Evolutionary conservation across 2,888 invertebrate species (phyloP).

Genomic region (Ophonus ardosiacus): DNA sequence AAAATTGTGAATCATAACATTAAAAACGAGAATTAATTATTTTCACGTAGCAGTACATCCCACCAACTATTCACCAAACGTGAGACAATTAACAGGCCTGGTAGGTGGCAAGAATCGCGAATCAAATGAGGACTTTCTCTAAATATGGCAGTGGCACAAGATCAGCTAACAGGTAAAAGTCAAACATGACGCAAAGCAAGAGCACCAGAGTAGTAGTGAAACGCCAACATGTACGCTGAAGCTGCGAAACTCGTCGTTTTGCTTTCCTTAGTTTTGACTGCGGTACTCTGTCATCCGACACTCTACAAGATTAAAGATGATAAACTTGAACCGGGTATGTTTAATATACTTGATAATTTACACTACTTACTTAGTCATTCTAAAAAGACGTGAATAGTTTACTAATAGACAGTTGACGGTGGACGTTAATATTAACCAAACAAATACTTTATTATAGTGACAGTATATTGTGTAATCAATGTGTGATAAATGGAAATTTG

Average conservation of each 20-base stretch:
- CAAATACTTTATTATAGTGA: too few relatives aligned
- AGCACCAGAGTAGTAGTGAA: slow-evolving; percentile 32
- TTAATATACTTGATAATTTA: slow-evolving; percentile 19
- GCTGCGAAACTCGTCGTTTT: slow-evolving; percentile 42
- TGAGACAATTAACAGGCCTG: neutral
- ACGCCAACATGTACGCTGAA: slow-evolving; percentile 45
- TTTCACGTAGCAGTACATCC: neutral
- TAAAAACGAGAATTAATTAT: too few relatives aligned
- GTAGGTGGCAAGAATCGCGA: slow-evolving; percentile 57
- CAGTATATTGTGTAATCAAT: too few relatives aligned
- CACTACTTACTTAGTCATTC: slow-evolving; percentile 12
- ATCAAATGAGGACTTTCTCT: slow-evolving; percentile 57
- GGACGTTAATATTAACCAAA: too few relatives aligned
- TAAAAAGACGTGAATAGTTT: too few relatives aligned
- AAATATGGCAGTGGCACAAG: slow-evolving; percentile 58
- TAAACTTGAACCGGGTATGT: slow-evolving; percentile 77
- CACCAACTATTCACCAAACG: neutral
- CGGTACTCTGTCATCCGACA: slow-evolving; percentile 72
- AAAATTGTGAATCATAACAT: neutral
- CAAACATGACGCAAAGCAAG: slow-evolving; percentile 47
- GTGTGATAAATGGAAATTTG: too few relatives aligned
- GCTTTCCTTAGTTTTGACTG: slow-evolving; percentile 72
- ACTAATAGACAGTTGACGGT: neutral
- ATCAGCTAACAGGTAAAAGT: slow-evolving; percentile 53
- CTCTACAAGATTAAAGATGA: slow-evolving; percentile 77